Conservation (phyloP, 2,888 invertebrate species). For the Agrypnus murinus region DNA sequence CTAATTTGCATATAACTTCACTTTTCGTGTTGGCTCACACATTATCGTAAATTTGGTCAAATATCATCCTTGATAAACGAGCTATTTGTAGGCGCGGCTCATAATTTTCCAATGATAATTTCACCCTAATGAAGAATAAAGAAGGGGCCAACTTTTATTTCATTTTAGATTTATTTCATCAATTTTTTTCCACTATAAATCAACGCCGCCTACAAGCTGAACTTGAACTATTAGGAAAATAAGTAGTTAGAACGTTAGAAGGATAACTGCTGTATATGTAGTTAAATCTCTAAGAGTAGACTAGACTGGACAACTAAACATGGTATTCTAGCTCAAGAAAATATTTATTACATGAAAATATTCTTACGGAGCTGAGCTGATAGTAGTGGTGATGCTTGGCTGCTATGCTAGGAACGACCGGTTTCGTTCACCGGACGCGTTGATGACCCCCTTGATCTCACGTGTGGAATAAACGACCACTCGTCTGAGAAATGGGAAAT, state of each 20-base stretch:
- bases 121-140: too few relatives aligned
- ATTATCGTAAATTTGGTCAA: slow-evolving; percentile 24
- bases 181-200: too few relatives aligned
- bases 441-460: slow-evolving; percentile 41
- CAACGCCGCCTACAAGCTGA: too few relatives aligned
- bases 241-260: too few relatives aligned
- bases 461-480: slow-evolving; percentile 30
- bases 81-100: slow-evolving; percentile 4
- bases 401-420: slow-evolving; percentile 37
- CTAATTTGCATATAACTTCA: slow-evolving; percentile 22
- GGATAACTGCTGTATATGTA: slow-evolving; percentile 16
- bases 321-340: slow-evolving; percentile 23
- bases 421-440: slow-evolving; percentile 33
- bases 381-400: too few relatives aligned
- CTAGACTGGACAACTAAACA: slow-evolving; percentile 2
- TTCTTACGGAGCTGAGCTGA: slow-evolving; percentile 24
- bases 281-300: slow-evolving; percentile 1
- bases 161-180: too few relatives aligned
- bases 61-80: slow-evolving; percentile 15
- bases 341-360: slow-evolving; percentile 28
- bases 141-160: too few relatives aligned
- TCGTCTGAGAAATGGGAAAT: slow-evolving; percentile 21
- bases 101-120: neutral
- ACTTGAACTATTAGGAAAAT: slow-evolving; percentile 1
- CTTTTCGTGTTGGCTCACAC: slow-evolving; percentile 15